Evolutionary conservation across 2,888 invertebrate species (phyloP).

Genomic region (Stratiomys singularior): DNA sequence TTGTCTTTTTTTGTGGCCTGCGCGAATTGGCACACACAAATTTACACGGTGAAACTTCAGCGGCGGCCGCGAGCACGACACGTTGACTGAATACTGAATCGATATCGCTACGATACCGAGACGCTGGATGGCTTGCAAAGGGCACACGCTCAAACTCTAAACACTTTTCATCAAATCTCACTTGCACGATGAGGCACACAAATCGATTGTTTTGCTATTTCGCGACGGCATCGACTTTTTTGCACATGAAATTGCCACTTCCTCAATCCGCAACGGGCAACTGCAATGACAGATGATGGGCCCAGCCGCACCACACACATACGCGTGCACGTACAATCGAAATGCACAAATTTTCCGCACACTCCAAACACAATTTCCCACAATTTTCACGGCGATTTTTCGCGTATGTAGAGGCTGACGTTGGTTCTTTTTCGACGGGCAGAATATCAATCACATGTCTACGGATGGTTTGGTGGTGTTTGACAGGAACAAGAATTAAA

Average conservation of each 20-base stretch:
- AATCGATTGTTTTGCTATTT: neutral
- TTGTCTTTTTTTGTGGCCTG: too few relatives aligned
- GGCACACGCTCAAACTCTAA: neutral
- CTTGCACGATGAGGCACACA: neutral
- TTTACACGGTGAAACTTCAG: neutral
- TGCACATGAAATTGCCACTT: neutral
- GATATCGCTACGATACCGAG: neutral
- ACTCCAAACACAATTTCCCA: neutral
- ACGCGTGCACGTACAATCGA: neutral
- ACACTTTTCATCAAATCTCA: conserved; percentile 2
- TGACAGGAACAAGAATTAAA: neutral
- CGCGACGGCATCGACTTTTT: neutral
- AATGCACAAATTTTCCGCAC: conserved; percentile 14
- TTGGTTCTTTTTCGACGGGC: neutral
- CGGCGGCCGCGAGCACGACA: conserved; percentile 16
- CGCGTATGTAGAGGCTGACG: neutral
- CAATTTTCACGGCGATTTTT: conserved; percentile 23
- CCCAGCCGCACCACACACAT: conserved; percentile 14
- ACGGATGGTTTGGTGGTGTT: conserved; percentile 9
- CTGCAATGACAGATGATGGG: conserved; percentile 41
- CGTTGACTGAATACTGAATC: conserved; percentile 17
- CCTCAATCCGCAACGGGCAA: conserved; percentile 17
- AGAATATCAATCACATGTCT: conserved; percentile 28
- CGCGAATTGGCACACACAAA: conserved; percentile 27
- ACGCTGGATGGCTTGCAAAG: neutral